A percentile compares a stretch with the other conserved stretches of the same genome.
Conservation (phyloP, 2,888 invertebrate genomes). For the Polyommatus iphigenia region DNA sequence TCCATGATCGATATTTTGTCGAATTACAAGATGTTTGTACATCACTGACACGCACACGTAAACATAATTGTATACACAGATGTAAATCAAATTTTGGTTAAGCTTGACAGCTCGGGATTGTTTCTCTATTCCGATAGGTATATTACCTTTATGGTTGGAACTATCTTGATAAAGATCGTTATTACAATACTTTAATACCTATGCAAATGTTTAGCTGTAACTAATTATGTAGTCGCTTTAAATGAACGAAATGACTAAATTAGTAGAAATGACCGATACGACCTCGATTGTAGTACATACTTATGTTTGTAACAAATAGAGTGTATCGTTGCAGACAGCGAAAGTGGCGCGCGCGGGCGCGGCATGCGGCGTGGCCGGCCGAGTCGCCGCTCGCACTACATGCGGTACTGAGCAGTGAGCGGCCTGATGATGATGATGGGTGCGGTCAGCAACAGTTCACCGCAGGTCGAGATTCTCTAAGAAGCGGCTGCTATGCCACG, state of each 20-base stretch:
- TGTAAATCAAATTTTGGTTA: too few relatives aligned
- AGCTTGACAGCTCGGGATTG: too few relatives aligned
- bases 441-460: constrained; percentile 2
- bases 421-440: not conserved
- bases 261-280: not conserved
- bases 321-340: constrained; percentile 57
- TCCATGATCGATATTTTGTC: too few relatives aligned
- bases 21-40: too few relatives aligned
- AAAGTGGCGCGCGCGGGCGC: constrained; percentile 68
- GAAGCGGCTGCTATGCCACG: not conserved
- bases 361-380: constrained; percentile 69
- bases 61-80: too few relatives aligned
- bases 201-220: not conserved
- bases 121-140: too few relatives aligned
- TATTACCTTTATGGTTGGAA: too few relatives aligned
- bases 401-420: constrained; percentile 59
- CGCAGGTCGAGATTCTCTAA: not conserved
- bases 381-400: constrained; percentile 62
- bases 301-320: constrained; percentile 37
- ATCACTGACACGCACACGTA: too few relatives aligned
- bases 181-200: not conserved
- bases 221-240: not conserved
- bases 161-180: not conserved
- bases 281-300: constrained; percentile 5
- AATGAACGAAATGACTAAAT: not conserved